Evolutionary conservation across 1,140 invertebrate species (phyloP), one percentile per base, ranked within the genome.

Genomic region (Sesamia nonagrioides): DNA sequence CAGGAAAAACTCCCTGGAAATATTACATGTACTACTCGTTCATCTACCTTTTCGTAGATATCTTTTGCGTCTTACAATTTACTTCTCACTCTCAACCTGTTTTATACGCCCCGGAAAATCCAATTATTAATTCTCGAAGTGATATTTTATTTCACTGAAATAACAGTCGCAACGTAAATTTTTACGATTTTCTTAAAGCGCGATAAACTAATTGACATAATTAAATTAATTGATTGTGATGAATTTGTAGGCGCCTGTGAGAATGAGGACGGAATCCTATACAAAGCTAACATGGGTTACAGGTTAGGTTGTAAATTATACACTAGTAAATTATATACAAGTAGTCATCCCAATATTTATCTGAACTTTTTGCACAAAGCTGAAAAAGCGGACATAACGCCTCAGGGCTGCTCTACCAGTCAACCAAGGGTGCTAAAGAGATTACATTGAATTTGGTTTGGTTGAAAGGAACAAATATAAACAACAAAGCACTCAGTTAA

Each of bases 101-200:
- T 86, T 11, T 90, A 81, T 66, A 92, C 88, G 4, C 89, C 90
- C 6, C 79, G 79, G 37, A 86, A 86, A 80, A 83, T 94, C 15
- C 89, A 94, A 45, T 40, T 87, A 54, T 33, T 91, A 8, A 86
- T 93, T 8, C 84, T 75, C 6, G 91, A 94, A 86, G 83, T 89
- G 18, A 86, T 91, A 77, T 93, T 92, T 85, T 88, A 85, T 58
- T 92, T 92, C 60, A 89, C 86, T 9, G 89, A 91, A 84, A 69
- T 92, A 15, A 81, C 84, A 40, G 85, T 89, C 18, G 73, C 78
- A 9, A 48, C 68, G 0, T 92, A 93, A 86, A 84, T 88, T 78
- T 78, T 85, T 7, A 92, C 88, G 86, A 81, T 91, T 61, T 17
- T 91, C 37, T 54, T 84, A 5, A 90, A 80, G 79, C 79, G 87